These are phyloP conservation scores for Eledona agricola DNA, from an alignment of 2,888 invertebrate genomes.

Conservation along the genomic window DNA sequence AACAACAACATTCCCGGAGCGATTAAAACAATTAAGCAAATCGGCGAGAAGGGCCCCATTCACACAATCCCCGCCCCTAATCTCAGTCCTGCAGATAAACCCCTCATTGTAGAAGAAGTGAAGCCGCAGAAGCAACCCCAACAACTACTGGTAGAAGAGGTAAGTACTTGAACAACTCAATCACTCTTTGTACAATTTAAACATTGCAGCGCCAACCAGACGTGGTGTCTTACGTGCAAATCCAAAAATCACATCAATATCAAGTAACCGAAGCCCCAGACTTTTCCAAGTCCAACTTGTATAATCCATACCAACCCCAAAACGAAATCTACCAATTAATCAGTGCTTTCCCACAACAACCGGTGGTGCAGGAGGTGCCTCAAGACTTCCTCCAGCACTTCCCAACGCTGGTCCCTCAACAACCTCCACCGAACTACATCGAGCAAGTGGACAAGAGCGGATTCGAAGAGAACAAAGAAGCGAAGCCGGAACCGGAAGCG, in stretches of 20 bases:
- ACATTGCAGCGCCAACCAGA: constrained; percentile 30
- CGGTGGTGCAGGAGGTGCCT: constrained; percentile 16
- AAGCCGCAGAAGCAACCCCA: constrained; percentile 37
- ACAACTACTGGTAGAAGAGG: constrained; percentile 1
- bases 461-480: constrained; percentile 6
- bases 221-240: constrained; percentile 16
- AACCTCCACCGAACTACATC: constrained; percentile 64
- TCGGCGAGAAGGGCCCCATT: constrained; percentile 74
- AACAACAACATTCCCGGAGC: constrained; percentile 57
- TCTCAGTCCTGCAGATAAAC: constrained; percentile 74
- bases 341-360: constrained; percentile 59
- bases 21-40: constrained; percentile 58
- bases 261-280: constrained; percentile 67
- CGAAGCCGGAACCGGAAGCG: constrained; percentile 42
- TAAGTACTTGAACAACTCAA: constrained; percentile 3
- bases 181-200: too few relatives aligned
- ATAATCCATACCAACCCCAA: constrained; percentile 49
- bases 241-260: constrained; percentile 59
- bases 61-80: constrained; percentile 89
- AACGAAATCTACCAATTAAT: constrained; percentile 19
- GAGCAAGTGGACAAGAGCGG: constrained; percentile 57
- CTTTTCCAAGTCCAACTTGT: constrained; percentile 31
- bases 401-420: constrained; percentile 39
- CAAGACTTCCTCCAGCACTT: constrained; percentile 36
- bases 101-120: constrained; percentile 63